A percentile compares a stretch with the other conserved stretches of the same genome.
These are phyloP conservation scores for Cyclina sinensis DNA, from an alignment of 1,140 invertebrate species.

Conservation along the genomic window DNA sequence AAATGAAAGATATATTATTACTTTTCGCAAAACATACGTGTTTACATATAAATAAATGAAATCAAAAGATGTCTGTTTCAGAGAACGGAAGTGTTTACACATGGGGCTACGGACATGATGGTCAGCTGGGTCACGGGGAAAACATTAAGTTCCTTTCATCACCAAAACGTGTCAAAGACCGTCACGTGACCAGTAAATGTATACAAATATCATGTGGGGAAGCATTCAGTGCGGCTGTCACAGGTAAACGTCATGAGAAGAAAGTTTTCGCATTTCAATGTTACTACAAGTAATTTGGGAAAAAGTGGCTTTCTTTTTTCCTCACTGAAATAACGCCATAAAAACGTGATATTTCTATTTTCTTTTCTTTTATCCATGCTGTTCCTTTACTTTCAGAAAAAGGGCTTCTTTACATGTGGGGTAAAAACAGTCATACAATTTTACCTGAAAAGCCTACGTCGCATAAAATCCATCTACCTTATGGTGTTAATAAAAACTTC, in stretches of 20 bases:
- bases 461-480: conserved; percentile 69
- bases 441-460: conserved; percentile 65
- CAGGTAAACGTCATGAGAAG: too few species aligned
- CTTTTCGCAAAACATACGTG: too few species aligned
- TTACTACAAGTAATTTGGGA: too few species aligned
- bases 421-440: conserved; percentile 80
- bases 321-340: too few species aligned
- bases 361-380: too few species aligned
- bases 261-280: too few species aligned
- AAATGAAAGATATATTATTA: too few species aligned
- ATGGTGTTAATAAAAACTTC: conserved; percentile 70
- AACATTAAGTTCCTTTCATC: conserved; percentile 65
- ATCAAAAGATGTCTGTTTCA: conserved; percentile 67
- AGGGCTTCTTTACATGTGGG: conserved; percentile 80
- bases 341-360: too few species aligned
- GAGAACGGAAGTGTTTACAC: conserved; percentile 80
- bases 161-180: conserved; percentile 71
- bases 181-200: conserved; percentile 65
- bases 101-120: conserved; percentile 81
- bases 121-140: conserved; percentile 82
- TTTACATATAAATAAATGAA: background rate
- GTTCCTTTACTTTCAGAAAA: conserved; percentile 72
- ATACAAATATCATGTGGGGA: conserved; percentile 76
- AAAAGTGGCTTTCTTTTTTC: too few species aligned
- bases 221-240: conserved; percentile 76